A percentile compares a stretch with the other conserved stretches of the same genome.
Evolutionary conservation across 2,888 invertebrate species (phyloP).

Genomic region (Aphodius granarius): DNA sequence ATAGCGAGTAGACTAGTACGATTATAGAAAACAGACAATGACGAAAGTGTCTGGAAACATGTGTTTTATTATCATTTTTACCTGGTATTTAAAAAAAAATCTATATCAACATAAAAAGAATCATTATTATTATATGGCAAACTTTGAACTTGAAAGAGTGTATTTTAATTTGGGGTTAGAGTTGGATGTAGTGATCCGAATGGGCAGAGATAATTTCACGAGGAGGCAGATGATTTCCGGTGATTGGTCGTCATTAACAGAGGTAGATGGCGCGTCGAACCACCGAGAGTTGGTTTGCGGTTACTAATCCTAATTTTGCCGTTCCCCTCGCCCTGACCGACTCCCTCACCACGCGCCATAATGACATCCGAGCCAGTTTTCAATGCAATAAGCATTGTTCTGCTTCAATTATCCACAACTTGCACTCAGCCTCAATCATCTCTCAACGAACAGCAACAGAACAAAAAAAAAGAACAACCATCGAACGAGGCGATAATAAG

Average conservation of each 20-base stretch:
- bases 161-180: not conserved
- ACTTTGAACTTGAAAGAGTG: too few relatives aligned
- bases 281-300: slow-evolving; percentile 31
- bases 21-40: too few relatives aligned
- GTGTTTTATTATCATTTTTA: too few relatives aligned
- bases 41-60: too few relatives aligned
- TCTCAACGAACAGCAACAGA: not conserved
- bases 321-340: slow-evolving; percentile 10
- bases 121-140: too few relatives aligned
- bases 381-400: slow-evolving; percentile 14
- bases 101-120: too few relatives aligned
- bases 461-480: not conserved
- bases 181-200: not conserved
- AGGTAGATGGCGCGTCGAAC: slow-evolving; percentile 35
- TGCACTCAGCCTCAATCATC: not conserved
- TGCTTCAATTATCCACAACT: slow-evolving; percentile 20
- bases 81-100: too few relatives aligned
- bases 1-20: too few relatives aligned
- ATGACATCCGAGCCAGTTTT: not conserved
- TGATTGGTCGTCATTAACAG: slow-evolving; percentile 36
- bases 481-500: not conserved
- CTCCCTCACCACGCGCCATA: not conserved
- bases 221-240: slow-evolving; percentile 38
- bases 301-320: slow-evolving; percentile 26
- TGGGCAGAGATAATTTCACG: slow-evolving; percentile 29